Base-by-base conservation (phyloP, 2,888 invertebrate genomes). In the Myopa testacea region DNA sequence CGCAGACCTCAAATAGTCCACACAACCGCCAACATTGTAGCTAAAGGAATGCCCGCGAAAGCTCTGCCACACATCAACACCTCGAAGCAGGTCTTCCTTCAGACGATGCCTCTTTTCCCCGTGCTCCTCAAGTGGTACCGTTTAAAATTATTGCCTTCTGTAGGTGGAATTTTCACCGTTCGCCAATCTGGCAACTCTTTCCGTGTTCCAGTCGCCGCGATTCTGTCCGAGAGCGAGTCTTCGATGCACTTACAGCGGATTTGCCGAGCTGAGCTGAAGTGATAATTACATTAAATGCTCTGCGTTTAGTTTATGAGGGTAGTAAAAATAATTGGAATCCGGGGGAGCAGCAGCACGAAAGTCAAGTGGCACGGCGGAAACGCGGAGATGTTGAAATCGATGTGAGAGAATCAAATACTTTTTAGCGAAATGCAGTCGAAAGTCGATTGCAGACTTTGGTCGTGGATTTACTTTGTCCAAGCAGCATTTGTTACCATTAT, bases 251-350 rank as follows among this genome's bases (percentile, higher is more conserved):
- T 1, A 2, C 26, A 5, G n/a, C 26, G 26, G 26, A 26, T 10
- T 14, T 26, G n/a, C 19, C 5, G 34, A 62, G 62, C 19, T 55
- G 26, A 40, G 19, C 69, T 37, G 55, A 63, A 75, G 69, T 79
- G 81, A 81, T 78, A 78, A 78, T 78, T 75, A 71, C 78, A 74
- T 75, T 78, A 75, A 81, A 81, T 83, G 85, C 81, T 84, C 81
- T 80, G 83, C 81, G 82, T 83, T 81, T 83, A 81, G 81, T 85
- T 85, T 85, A 85, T 82, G 85, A 85, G 83, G 82, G 37, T 81
- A 82, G 85, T 86, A 85, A 85, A 86, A 84, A 84, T 85, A 86
- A 85, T 85, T 86, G 86, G 85, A 86, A 70, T 76, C 37, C 34
- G 50, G 6, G 62, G 52, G 12, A 50, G 14, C 1, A 16, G 55